Conservation (phyloP, 1,140 invertebrate species). For the Chelonus insularis region DNA sequence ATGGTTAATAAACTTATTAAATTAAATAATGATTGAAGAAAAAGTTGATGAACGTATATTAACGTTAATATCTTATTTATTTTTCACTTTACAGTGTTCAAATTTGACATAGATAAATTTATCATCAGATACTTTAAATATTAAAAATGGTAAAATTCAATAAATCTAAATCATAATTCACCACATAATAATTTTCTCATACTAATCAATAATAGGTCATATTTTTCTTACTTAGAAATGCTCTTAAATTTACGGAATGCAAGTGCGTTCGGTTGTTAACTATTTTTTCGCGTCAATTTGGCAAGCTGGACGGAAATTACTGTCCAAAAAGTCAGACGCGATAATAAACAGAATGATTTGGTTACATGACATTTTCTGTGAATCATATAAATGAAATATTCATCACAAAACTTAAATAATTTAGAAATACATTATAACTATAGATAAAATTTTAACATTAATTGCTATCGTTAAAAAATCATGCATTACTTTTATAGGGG, state of each 20-base stretch:
- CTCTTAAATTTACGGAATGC: background rate
- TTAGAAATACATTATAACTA: background rate
- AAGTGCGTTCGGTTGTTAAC: background rate
- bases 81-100: constrained; percentile 37
- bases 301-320: background rate
- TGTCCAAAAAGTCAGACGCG: background rate
- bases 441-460: too few relatives aligned
- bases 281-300: background rate
- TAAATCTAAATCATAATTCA: background rate
- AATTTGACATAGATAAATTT: constrained; percentile 27
- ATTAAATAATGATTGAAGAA: background rate
- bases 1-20: too few relatives aligned
- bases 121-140: constrained; percentile 20
- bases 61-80: constrained; percentile 33
- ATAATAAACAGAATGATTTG: background rate
- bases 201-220: too few relatives aligned
- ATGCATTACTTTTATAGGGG: too few relatives aligned
- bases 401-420: background rate
- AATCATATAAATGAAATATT: background rate
- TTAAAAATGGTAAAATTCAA: constrained; percentile 2
- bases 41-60: background rate
- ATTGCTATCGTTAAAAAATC: too few relatives aligned
- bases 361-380: background rate
- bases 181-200: too few relatives aligned
- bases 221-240: too few relatives aligned